Base-by-base conservation (phyloP, 2,888 invertebrate genomes). In the Stenchaetothrips biformis region DNA sequence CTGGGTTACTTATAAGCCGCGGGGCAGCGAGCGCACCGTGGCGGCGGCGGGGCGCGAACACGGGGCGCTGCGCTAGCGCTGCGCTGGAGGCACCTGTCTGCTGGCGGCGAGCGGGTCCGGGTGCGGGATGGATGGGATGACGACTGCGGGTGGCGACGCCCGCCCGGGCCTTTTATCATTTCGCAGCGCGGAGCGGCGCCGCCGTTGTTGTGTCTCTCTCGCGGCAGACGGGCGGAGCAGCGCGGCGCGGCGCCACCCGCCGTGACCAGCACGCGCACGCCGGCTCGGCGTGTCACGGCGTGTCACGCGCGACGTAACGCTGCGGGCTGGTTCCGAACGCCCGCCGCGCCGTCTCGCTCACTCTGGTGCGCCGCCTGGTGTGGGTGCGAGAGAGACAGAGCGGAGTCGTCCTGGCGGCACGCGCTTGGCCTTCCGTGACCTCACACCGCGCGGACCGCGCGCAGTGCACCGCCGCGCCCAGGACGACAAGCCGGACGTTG, bases 191-290 rank as follows among this genome's bases (percentile, higher is more conserved):
- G 80, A 80, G 81, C 79, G 62, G 80, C 81, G 83, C 80, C 82
- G 83, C 83, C 83, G 83, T 83, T 81, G 82, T 82, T 81, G 80
- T 81, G 79, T 79, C 81, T 80, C 37, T 4, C 37, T 37, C 37
- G 37, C n/a, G n/a, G n/a, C n/a, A n/a, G n/a, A n/a, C n/a, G n/a
- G n/a, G 81, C 81, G 67, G 80, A 80, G 81, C 79, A 74, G 80
- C 81, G 83, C 80, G 82, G 83, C 83, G 37, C 37, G 37, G 37
- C 37, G 37, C 37, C 37, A 37, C 37, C 37, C 78, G 79, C 78
- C 78, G 78, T 47, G 25, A 25, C 77, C 48, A 49, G 77, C 80
- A 79, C 80, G 48, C 80, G 80, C 77, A 47, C 59, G 67, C 47
- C 8, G 48, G 59, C 53, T 25, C 18, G 48, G 67, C 13, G 67